Base-by-base conservation (phyloP, 2,113 vertebrate species). In the Caranx melampygus region DNA sequence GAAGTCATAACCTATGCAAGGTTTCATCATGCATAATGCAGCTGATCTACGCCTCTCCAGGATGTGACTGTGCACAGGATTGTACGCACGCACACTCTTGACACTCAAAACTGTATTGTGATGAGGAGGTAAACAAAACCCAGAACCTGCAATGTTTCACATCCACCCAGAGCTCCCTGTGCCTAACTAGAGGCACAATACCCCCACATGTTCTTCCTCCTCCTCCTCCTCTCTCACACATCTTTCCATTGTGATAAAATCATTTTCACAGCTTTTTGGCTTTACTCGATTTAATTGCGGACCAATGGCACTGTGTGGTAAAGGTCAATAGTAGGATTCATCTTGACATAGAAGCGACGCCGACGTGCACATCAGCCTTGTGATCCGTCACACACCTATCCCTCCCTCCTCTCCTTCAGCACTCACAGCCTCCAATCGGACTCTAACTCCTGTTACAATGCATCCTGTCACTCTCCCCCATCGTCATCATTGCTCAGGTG, bases 1-100 rank as follows among this genome's bases (percentile, higher is more conserved):
- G 83, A 91, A 92, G 91, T 89, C 92, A 93, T 94, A 92, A 92
- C 93, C 92, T 93, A 93, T 93, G 92, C 91, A 93, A 93, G 92
- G 87, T 91, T 93, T 93, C 91, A 92, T 86, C 92, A 93, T 94
- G 93, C 92, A 93, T 94, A 92, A 93, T 93, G 92, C 93, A 94
- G 91, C 88, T 87, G 88, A 91, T 91, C 90, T 90, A 91, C 85
- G 78, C 90, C 89, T 94, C 86, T 82, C 89, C 81, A 86, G 79
- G 76, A 90, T 79, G 91, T 40, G 87, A 60, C 51, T 40, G 54
- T 14, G 47, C 80, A 78, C 69, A 69, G 20, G 61, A 47, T 58
- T 31, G 60, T 11, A 33, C 14, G 15, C 35, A 13, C 63, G 62
- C 73, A 78, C 67, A 67, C 83, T 55, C 45, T 69, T 21, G 33